Evolutionary conservation across 2,888 invertebrate species (phyloP).

Genomic region (Pollenia amentaria): DNA sequence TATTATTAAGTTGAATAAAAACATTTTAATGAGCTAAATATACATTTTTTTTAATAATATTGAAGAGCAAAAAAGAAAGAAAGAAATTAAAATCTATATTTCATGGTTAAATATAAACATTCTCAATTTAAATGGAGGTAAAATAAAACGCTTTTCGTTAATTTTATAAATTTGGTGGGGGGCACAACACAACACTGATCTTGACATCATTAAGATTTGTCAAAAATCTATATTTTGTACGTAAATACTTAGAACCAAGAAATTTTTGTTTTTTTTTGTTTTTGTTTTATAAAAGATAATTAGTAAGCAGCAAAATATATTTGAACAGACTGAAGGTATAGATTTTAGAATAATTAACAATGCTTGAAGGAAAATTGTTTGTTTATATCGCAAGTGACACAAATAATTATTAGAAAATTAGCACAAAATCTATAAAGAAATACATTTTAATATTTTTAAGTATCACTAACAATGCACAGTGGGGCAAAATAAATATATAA

Average conservation of each 20-base stretch:
- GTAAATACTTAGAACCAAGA: too few relatives aligned
- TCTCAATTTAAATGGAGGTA: conserved; percentile 18
- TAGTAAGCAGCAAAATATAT: conserved; percentile 12
- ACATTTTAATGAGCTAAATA: conserved; percentile 29
- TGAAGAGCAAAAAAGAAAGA: conserved; percentile 1
- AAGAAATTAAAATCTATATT: conserved; percentile 32
- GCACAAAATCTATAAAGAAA: neutral
- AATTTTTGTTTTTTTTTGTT: neutral
- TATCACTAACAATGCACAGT: neutral
- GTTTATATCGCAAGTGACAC: conserved; percentile 29
- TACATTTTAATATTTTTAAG: neutral
- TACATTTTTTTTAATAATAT: conserved; percentile 10
- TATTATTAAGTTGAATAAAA: conserved; percentile 20
- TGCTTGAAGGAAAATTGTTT: conserved; percentile 17
- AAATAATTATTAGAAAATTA: conserved; percentile 35
- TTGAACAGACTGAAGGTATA: conserved; percentile 34
- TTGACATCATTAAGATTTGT: conserved; percentile 48
- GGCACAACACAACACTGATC: conserved; percentile 5
- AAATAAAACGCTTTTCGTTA: conserved; percentile 25
- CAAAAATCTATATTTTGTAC: neutral
- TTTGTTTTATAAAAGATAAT: conserved; percentile 9
- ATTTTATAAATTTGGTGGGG: conserved; percentile 4
- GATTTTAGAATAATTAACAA: conserved; percentile 39
- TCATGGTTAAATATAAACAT: conserved; percentile 46
- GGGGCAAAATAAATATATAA: too few relatives aligned